Base-by-base conservation (phyloP, 2,888 invertebrate genomes). In the Nephrotoma guestfalica region DNA sequence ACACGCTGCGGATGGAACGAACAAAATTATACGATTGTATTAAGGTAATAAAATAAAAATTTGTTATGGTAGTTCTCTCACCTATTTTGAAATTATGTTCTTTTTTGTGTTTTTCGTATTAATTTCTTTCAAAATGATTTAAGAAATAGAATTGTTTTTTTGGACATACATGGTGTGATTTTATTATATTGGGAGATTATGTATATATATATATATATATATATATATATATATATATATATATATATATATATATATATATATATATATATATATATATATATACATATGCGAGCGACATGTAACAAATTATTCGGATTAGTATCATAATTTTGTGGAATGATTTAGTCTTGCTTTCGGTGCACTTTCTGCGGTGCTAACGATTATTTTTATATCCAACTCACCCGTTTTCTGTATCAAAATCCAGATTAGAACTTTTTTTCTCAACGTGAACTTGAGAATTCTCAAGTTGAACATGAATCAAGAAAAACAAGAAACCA, bases 61-160 rank as follows among this genome's bases (percentile, higher is more conserved):
- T 84, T 84, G 84, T 84, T 84, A 84, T 84, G 84, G 84, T 84
- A 84, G 84, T 84, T 84, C 84, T 84, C 84, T 84, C 84, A 84
- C 84, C 84, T 84, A 84, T 84, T 84, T 84, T 15, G n/a, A 41
- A 84, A 84, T 41, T 84, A 42, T 84, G 41, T 83, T 41, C 40
- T 71, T 15, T 84, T 41, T 84, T 15, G 5, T 84, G 13, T 41
- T 84, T 15, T 41, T 84, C 11, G 7, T 71, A 6, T 43, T 43
- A 11, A 9, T 71, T 71, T 30, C 30, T 6, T 71, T 71, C 30
- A 30, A 71, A 71, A 18, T 71, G 9, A 13, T 13, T 47, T 47
- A 47, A 47, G 51, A 51, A 51, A 51, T 18, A 71, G 18, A 71
- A 71, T 30, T 71, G 7, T 71, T 71, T 30, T 30, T 30, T 30